phyloP scores from a whole-genome alignment of 1,140 invertebrate genomes.

The Anoplolepis gracilipes region DNA sequence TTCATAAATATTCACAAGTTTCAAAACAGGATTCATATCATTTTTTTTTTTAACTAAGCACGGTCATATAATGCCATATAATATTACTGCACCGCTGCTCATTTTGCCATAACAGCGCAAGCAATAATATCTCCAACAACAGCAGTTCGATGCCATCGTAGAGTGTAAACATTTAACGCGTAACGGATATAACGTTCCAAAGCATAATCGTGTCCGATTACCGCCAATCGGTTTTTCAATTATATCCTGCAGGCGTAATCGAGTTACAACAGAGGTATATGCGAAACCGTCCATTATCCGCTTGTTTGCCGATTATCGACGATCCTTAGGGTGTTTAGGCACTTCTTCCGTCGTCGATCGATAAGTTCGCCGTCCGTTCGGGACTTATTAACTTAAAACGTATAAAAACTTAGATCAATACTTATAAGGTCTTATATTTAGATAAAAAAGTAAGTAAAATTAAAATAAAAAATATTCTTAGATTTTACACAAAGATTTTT shows the following conservation, averaged over 20 bases:
- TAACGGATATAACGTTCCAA: constrained; percentile 53
- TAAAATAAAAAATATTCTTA: not conserved
- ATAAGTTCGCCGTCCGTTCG: not conserved
- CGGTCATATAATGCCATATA: constrained; percentile 25
- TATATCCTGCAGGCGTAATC: constrained; percentile 52
- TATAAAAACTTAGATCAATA: too few species aligned
- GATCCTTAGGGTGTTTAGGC: constrained; percentile 39
- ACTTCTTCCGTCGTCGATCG: not conserved
- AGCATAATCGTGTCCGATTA: constrained; percentile 58
- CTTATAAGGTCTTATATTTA: too few species aligned
- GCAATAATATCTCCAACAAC: constrained; percentile 49
- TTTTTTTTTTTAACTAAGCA: constrained; percentile 30
- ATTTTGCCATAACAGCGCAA: constrained; percentile 36
- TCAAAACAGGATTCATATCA: constrained; percentile 32
- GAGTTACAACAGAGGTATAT: constrained; percentile 41
- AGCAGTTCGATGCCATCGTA: not conserved
- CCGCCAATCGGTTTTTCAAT: constrained; percentile 59
- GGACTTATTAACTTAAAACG: not conserved
- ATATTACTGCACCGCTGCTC: constrained; percentile 38
- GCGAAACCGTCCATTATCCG: constrained; percentile 54
- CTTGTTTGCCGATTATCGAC: constrained; percentile 59
- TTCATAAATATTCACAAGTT: constrained; percentile 22
- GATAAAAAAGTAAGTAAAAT: not conserved
- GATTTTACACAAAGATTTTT: too few species aligned
- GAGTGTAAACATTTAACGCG: constrained; percentile 58